Evolutionary conservation across 2,888 invertebrate genomes (phyloP), one percentile per base, ranked within the genome.

Genomic region (Sussaba pulchella): DNA sequence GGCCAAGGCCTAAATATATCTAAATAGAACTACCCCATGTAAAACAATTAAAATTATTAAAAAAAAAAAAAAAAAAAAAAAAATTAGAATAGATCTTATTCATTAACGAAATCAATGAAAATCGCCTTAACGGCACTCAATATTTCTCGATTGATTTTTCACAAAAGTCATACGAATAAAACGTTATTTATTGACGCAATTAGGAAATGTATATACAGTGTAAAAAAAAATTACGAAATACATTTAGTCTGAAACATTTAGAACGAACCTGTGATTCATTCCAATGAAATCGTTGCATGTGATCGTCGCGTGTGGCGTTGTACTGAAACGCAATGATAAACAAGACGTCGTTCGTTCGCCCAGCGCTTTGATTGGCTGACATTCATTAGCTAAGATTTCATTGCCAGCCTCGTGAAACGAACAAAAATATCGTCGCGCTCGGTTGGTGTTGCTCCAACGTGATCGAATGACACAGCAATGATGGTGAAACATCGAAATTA

Each of bases 111-210:
- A 39, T 21, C 57, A 50, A 14, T n/a, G 36, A 9, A 43, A n/a
- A 39, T 52, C 2, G 41, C 39, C 31, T 21, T 1, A 8, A 45
- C n/a, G 21, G 45, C 41, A 9, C 17, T 19, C 17, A 45, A 26
- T 66, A 36, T 52, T 67, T 41, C 24, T 39, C 6, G 9, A 61
- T 12, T 31, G 19, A 26, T 64, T 47, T 64, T 26, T 54, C 69
- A n/a, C 19, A n/a, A 41, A 54, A n/a, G 59, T 59, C 12, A 41
- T 66, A 19, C 57, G 45, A 12, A 24, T 14, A 19, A 59, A 36
- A 77, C 73, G 77, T 78, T 74, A 81, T 77, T 70, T 73, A 76
- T 73, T 77, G 76, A 69, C 47, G 54, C 36, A 45, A 12, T 31
- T 17, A 31, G 21, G 8, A 2, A n/a, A 41, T 39, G 14, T 17